phyloP scores from a whole-genome alignment of 2,113 vertebrate genomes.

The Centropus unirufus region DNA sequence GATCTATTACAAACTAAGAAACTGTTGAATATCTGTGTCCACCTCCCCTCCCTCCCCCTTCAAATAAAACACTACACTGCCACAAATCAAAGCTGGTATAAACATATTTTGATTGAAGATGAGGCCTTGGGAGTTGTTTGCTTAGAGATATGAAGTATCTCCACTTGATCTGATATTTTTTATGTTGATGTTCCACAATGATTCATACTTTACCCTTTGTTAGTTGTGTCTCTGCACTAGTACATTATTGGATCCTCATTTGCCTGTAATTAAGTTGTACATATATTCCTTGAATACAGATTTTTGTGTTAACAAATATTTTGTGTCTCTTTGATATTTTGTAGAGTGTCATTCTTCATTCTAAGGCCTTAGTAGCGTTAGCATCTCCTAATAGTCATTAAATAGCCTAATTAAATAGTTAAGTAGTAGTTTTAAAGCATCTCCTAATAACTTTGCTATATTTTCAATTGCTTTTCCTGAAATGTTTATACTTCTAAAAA shows the following conservation, averaged over 20 bases:
- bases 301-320: too few relatives aligned
- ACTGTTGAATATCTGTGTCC: background rate
- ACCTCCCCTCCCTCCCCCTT: fast-evolving
- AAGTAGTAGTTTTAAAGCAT: background rate
- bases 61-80: background rate
- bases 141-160: background rate
- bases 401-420: too few relatives aligned
- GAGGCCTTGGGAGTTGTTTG: background rate
- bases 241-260: background rate
- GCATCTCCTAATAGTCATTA: background rate
- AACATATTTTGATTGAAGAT: background rate
- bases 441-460: background rate
- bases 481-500: background rate
- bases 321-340: background rate
- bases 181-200: background rate
- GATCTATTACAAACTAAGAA: background rate
- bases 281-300: background rate
- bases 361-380: background rate
- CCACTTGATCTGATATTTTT: background rate
- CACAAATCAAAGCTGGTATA: background rate
- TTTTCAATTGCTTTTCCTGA: background rate
- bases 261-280: background rate
- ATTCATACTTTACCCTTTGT: background rate
- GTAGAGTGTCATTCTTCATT: background rate
- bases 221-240: background rate